phyloP scores from a whole-genome alignment of 2,797 vertebrate species.

The Sebastes ruberrimus region DNA sequence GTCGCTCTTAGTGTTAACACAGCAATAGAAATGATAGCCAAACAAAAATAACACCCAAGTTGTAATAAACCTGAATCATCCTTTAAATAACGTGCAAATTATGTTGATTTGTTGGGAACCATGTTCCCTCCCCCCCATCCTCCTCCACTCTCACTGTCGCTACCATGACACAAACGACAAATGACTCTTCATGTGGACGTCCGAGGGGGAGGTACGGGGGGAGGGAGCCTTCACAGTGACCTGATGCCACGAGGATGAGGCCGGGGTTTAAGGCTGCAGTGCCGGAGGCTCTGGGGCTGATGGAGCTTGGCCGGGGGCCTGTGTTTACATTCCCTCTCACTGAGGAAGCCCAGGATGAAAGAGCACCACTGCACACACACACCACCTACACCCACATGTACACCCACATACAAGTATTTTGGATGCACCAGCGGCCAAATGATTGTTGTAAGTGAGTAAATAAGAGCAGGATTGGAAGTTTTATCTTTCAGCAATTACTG shows the following conservation, averaged over 20 bases:
- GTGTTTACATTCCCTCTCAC: constrained; percentile 94
- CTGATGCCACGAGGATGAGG: constrained; percentile 51
- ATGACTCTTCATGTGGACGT: background rate
- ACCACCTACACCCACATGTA: constrained; percentile 45
- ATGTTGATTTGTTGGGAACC: background rate
- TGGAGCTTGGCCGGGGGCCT: constrained; percentile 84
- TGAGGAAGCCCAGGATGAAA: constrained; percentile 94
- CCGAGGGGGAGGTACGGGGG: rapidly evolving
- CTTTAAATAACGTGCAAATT: background rate
- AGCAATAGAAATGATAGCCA: too few species aligned
- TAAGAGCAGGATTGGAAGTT: constrained; percentile 12
- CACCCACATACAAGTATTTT: constrained; percentile 14
- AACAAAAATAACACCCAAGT: too few species aligned
- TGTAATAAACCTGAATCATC: too few species aligned
- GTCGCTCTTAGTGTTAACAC: rapidly evolving
- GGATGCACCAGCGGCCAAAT: constrained; percentile 17
- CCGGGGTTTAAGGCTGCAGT: constrained; percentile 29
- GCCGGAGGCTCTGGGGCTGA: constrained; percentile 54
- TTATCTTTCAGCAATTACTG: constrained; percentile 6
- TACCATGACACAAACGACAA: constrained; percentile 4
- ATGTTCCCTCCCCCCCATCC: background rate
- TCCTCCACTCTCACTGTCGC: background rate
- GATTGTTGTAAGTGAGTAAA: constrained; percentile 18
- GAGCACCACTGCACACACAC: constrained; percentile 79
- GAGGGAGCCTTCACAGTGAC: constrained; percentile 17